Base-by-base conservation (phyloP, 2,113 vertebrate species). In the Tragelaphus strepsiceros region DNA sequence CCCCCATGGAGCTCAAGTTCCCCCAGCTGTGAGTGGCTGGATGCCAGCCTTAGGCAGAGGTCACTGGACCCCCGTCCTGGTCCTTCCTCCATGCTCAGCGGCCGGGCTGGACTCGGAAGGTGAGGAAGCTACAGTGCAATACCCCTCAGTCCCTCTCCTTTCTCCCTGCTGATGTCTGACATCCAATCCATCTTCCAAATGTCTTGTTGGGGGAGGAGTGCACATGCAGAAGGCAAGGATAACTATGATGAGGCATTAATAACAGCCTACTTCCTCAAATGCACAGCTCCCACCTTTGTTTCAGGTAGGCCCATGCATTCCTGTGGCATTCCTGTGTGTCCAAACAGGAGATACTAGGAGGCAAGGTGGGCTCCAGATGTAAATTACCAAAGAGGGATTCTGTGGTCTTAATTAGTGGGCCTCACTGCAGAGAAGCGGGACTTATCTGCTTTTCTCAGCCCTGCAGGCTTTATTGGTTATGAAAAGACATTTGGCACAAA, bases 401-500 rank as follows among this genome's bases (percentile, higher is more conserved):
- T 62, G 46, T 93, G 26, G 93, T 96, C 98, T 97, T 98, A 97
- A 98, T 98, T 98, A 98, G 89, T 10, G 54, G 93, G 87, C 87
- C 15, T 97, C 83, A 64, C 17, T 71, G 93, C 92, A 26, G 83
- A 82, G 88, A 98, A 98, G 84, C 51, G 81, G 96, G 67, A 97
- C 96, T 97, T 98, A 98, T 98, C 98, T 98, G 95, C 95, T 51
- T 84, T 95, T 59, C 54, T 56, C 98, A 98, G 94, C 53, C 32
- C 94, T 97, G 77, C n/a, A 98, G 93, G 78, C 80, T 97, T 0
- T 87, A 62, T 83, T 98, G 87, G 77, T 90, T 98, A 9, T 97
- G 98, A 98, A 98, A 97, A 96, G 71, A 97, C 91, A 91, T 24
- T 90, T 97, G 94, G 85, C 71, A 97, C 97, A 98, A 98, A 98